These are phyloP conservation scores for Corythoichthys intestinalis DNA, from an alignment of 2,113 vertebrate species.

Conservation along the genomic window DNA sequence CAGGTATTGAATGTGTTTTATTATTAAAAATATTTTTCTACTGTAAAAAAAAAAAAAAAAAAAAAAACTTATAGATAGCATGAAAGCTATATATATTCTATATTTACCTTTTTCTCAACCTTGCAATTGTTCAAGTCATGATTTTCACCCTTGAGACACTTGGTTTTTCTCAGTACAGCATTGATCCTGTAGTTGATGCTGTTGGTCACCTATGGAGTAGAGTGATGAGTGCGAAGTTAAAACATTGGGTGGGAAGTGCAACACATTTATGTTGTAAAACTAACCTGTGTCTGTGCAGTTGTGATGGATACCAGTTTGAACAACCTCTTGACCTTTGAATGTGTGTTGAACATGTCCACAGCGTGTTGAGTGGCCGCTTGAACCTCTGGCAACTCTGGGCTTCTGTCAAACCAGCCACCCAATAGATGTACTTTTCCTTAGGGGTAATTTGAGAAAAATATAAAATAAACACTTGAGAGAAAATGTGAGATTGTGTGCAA, in stretches of 20 bases:
- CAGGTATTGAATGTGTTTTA: no score
- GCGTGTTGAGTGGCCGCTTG: conserved; percentile 27
- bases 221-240: background rate
- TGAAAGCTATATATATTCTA: background rate
- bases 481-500: background rate
- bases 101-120: conserved; percentile 42
- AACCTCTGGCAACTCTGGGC: conserved; percentile 23
- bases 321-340: conserved; percentile 31
- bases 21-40: no score
- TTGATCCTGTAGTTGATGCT: conserved; percentile 49
- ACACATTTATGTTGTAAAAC: background rate
- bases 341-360: conserved; percentile 31
- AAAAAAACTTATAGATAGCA: background rate
- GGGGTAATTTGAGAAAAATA: background rate
- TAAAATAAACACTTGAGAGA: conserved; percentile 3
- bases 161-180: conserved; percentile 51
- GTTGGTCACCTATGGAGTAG: conserved; percentile 46
- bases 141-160: conserved; percentile 51
- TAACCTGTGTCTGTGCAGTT: conserved; percentile 44
- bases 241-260: background rate
- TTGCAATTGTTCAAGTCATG: conserved; percentile 44
- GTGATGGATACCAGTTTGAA: conserved; percentile 47
- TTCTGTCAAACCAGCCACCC: conserved; percentile 43
- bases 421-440: conserved; percentile 20
- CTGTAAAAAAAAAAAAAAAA: no score